Percentiles rank a stretch among this genome's conserved stretches.
Evolutionary conservation across 1,140 invertebrate genomes (phyloP).

Genomic region (Cydia splendana): DNA sequence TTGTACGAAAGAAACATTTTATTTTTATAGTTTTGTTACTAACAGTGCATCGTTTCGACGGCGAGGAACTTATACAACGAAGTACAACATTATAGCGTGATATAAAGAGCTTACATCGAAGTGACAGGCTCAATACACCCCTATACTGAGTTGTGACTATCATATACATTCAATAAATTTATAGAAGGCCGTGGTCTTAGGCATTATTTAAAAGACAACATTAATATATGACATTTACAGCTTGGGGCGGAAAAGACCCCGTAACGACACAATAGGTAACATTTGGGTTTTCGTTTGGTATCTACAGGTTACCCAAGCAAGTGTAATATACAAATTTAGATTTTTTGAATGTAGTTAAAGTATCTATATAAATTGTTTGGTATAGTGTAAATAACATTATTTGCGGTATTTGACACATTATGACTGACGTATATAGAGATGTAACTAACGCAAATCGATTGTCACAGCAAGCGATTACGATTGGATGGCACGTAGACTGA

Average conservation of each 20-base stretch:
- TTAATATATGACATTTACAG: constrained; percentile 33
- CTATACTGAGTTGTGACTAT: constrained; percentile 45
- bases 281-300: constrained; percentile 4
- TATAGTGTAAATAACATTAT: too few species aligned
- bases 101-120: constrained; percentile 59
- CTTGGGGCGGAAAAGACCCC: background rate
- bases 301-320: background rate
- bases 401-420: too few species aligned
- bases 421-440: too few species aligned
- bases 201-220: constrained; percentile 40
- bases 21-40: constrained; percentile 71
- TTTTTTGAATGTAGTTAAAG: background rate
- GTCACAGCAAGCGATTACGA: too few species aligned
- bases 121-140: constrained; percentile 39
- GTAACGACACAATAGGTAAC: constrained; percentile 15
- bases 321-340: background rate
- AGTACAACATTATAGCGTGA: constrained; percentile 81
- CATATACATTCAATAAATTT: constrained; percentile 40
- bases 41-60: constrained; percentile 73
- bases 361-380: background rate
- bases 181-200: constrained; percentile 65
- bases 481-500: too few species aligned
- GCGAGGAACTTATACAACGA: constrained; percentile 53
- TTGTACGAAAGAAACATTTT: constrained; percentile 71
- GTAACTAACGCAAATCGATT: too few species aligned